Evolutionary conservation across 1,140 invertebrate genomes (phyloP).

Genomic region (Aphaenogaster ashmeadi): DNA sequence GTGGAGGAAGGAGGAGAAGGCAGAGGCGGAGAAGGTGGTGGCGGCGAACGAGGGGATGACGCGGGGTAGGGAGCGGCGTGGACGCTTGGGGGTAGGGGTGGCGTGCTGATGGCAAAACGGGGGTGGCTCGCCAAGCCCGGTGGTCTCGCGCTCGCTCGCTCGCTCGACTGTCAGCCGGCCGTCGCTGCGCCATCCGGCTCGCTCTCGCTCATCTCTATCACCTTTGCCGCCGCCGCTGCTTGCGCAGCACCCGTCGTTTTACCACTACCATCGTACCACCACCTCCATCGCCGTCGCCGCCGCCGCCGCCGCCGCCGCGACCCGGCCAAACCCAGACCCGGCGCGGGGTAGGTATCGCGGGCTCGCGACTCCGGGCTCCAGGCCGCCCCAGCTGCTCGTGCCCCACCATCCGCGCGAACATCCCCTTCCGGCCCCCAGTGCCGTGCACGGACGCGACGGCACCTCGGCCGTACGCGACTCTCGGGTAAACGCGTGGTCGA

Average conservation of each 20-base stretch:
- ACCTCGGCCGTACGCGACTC: not conserved
- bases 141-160: conserved; percentile 52
- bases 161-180: conserved; percentile 47
- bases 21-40: conserved; percentile 40
- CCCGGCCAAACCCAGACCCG: conserved; percentile 85
- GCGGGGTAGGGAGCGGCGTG: conserved; percentile 27
- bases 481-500: conserved; percentile 41
- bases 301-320: conserved; percentile 81
- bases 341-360: conserved; percentile 80
- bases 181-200: conserved; percentile 58
- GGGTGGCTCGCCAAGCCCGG: conserved; percentile 67
- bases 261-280: conserved; percentile 45
- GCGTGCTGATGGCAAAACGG: conserved; percentile 46
- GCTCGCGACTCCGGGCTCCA: conserved; percentile 83
- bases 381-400: conserved; percentile 83
- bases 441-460: conserved; percentile 13
- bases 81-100: conserved; percentile 49
- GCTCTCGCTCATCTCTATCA: conserved; percentile 62
- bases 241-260: conserved; percentile 79
- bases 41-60: conserved; percentile 23
- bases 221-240: conserved; percentile 54
- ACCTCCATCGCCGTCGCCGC: conserved; percentile 39
- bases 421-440: conserved; percentile 63
- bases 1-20: conserved; percentile 2
- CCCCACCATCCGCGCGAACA: conserved; percentile 64